phyloP scores from a whole-genome alignment of 2,888 invertebrate genomes.

The Aporophyla nigra region DNA sequence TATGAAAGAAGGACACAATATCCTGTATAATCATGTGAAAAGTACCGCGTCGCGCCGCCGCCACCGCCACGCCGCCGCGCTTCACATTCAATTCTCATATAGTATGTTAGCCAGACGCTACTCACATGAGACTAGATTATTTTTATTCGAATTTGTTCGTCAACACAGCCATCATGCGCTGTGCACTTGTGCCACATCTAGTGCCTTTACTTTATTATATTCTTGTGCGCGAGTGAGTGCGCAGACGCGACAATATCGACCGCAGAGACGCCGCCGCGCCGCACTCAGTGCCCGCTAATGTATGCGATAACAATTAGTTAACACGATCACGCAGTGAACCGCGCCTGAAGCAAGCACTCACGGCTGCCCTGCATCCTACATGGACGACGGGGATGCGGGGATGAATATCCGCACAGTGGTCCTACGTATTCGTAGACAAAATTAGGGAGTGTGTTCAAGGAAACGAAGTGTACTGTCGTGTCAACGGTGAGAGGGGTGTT shows the following conservation, averaged over 20 bases:
- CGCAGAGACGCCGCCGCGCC: slow-evolving; percentile 23
- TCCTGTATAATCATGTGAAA: too few species aligned
- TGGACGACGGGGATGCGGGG: slow-evolving; percentile 34
- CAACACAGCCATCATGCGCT: background rate
- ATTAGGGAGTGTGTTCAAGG: slow-evolving; percentile 13
- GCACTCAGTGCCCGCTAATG: slow-evolving; percentile 35
- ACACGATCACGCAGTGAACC: slow-evolving; percentile 8
- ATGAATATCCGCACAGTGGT: slow-evolving; percentile 7
- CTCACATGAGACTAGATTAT: too few species aligned
- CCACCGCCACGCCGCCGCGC: too few species aligned
- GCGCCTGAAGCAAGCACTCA: background rate
- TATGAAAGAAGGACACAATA: too few species aligned
- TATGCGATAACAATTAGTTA: slow-evolving; percentile 42
- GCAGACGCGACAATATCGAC: slow-evolving; percentile 78
- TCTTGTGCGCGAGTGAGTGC: slow-evolving; percentile 48
- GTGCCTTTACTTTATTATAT: background rate
- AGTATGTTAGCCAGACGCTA: too few species aligned
- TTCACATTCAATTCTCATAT: too few species aligned
- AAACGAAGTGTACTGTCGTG: slow-evolving; percentile 23
- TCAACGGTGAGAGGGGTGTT: slow-evolving; percentile 21
- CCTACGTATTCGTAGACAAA: slow-evolving; percentile 13
- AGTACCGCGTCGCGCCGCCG: too few species aligned
- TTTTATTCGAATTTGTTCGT: background rate
- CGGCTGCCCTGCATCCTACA: slow-evolving; percentile 10
- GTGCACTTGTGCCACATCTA: slow-evolving; percentile 25